Evolutionary conservation across 1,140 invertebrate genomes (phyloP).

Genomic region (Thaumetopoea pityocampa): DNA sequence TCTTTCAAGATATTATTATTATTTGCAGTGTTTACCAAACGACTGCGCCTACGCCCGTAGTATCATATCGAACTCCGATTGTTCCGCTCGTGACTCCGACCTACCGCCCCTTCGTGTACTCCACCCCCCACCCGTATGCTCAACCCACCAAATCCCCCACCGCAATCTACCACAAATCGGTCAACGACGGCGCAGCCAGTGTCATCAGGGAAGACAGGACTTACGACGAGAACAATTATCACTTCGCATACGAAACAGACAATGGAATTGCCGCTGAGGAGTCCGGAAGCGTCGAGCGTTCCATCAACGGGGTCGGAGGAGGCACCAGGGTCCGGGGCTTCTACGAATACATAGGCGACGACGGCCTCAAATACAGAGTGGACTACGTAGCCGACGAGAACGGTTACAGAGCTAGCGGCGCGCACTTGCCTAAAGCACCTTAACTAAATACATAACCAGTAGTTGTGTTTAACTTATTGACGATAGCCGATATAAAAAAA

Average conservation of each 20-base stretch:
- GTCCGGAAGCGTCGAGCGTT: constrained; percentile 66
- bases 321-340: constrained; percentile 80
- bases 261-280: constrained; percentile 67
- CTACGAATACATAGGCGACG: constrained; percentile 77
- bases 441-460: constrained; percentile 7
- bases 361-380: constrained; percentile 77
- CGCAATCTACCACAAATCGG: constrained; percentile 20
- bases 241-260: constrained; percentile 56
- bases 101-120: constrained; percentile 11
- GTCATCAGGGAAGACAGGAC: constrained; percentile 55
- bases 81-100: constrained; percentile 6
- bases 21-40: constrained; percentile 15
- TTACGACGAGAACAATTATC: constrained; percentile 44
- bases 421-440: constrained; percentile 54
- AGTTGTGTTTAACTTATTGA: constrained; percentile 4
- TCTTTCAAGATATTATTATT: neutral
- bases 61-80: constrained; percentile 13
- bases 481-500: no score
- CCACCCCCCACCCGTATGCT: constrained; percentile 6
- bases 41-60: constrained; percentile 1
- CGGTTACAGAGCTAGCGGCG: constrained; percentile 79
- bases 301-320: constrained; percentile 71
- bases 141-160: constrained; percentile 20
- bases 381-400: constrained; percentile 81
- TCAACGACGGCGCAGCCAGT: constrained; percentile 35